These are phyloP conservation scores for Bryconaethiops microstoma DNA, from an alignment of 2,797 vertebrate species.

Conservation along the genomic window DNA sequence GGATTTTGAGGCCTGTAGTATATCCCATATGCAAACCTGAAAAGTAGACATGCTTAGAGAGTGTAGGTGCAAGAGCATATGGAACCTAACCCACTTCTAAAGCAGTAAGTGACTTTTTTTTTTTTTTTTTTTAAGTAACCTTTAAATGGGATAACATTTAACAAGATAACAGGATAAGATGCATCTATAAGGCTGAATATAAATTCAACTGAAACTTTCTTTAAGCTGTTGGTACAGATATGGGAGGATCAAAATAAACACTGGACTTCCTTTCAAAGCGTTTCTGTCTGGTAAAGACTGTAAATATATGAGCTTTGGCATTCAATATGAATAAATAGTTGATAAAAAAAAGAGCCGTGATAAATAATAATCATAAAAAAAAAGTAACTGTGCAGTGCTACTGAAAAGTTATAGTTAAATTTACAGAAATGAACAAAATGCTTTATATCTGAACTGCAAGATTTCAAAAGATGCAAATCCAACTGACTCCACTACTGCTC, in stretches of 20 bases:
- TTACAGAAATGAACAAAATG: slow-evolving; percentile 32
- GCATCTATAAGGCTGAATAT: not conserved
- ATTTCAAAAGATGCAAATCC: slow-evolving; percentile 12
- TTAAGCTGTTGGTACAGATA: slow-evolving; percentile 9
- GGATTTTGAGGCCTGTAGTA: not conserved
- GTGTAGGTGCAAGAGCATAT: not conserved
- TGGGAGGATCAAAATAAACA: slow-evolving; percentile 22
- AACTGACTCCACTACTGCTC: not conserved
- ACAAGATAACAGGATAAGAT: too few relatives aligned
- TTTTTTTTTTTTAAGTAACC: not conserved
- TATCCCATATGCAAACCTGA: not conserved
- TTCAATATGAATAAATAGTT: slow-evolving; percentile 66
- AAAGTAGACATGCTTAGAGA: not conserved
- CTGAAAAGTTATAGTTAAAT: slow-evolving; percentile 45
- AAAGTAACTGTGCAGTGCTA: slow-evolving; percentile 49
- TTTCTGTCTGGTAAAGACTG: slow-evolving; percentile 51
- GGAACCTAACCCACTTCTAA: not conserved
- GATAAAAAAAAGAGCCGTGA: slow-evolving; percentile 50
- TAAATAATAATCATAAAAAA: slow-evolving; percentile 31
- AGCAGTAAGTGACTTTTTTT: not conserved
- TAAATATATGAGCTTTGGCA: slow-evolving; percentile 65
- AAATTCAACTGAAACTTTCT: not conserved
- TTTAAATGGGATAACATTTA: not conserved
- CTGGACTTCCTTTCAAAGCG: slow-evolving; percentile 8
- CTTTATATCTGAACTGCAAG: slow-evolving; percentile 14